phyloP scores from a whole-genome alignment of 2,888 invertebrate species.

The Syrista parreyssii region DNA sequence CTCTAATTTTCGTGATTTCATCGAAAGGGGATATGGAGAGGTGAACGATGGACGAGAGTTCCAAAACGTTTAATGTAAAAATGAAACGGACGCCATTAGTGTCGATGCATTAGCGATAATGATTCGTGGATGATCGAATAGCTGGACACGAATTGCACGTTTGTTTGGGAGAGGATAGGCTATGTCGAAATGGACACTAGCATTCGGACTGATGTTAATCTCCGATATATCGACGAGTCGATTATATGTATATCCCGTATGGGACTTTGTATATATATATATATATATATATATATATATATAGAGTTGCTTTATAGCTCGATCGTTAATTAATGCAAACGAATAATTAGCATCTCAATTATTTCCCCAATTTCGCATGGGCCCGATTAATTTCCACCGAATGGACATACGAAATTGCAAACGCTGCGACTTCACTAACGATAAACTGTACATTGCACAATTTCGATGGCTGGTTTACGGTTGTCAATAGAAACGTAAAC shows the following conservation, averaged over 20 bases:
- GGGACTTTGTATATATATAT: background rate
- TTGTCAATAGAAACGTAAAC: background rate
- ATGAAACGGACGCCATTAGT: background rate
- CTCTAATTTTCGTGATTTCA: background rate
- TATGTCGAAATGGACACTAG: background rate
- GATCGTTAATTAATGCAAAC: slow-evolving; percentile 61
- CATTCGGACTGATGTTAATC: background rate
- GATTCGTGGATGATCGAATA: slow-evolving; percentile 4
- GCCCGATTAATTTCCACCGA: slow-evolving; percentile 16
- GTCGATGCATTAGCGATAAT: slow-evolving; percentile 6
- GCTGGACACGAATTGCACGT: background rate
- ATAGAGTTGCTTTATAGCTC: slow-evolving; percentile 36
- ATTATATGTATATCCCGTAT: background rate
- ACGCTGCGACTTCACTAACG: background rate
- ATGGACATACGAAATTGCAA: background rate
- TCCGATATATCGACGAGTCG: background rate
- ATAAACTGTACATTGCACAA: background rate
- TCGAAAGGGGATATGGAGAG: background rate
- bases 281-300: background rate
- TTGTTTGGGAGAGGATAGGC: background rate
- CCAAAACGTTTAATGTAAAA: background rate
- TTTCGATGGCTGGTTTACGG: background rate
- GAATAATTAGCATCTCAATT: slow-evolving; percentile 62
- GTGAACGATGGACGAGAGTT: background rate
- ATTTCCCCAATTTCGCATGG: slow-evolving; percentile 43